These are phyloP conservation scores for Caenorhabditis plicata DNA, from an alignment of 2,888 invertebrate species.

Conservation along the genomic window DNA sequence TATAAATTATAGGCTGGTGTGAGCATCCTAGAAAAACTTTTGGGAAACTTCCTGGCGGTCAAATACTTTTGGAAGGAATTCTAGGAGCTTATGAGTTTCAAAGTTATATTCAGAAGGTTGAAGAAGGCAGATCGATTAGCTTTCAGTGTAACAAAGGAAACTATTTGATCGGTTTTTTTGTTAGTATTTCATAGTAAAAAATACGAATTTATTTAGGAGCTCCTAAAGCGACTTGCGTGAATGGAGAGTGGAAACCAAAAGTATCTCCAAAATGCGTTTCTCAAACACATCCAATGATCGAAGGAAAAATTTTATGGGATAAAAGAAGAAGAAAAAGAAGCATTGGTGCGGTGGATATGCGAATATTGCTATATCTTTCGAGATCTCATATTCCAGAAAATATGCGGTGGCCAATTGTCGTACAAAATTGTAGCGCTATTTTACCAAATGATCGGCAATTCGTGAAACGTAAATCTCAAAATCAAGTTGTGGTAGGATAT, in stretches of 20 bases:
- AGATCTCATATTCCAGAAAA: no score
- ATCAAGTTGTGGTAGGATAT: no score
- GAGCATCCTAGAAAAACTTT: conserved; percentile 60
- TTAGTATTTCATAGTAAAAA: neutral
- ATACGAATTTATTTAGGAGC: conserved; percentile 48
- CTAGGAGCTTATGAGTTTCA: conserved; percentile 68
- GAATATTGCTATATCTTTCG: no score
- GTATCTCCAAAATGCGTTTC: conserved; percentile 60
- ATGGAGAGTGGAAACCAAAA: conserved; percentile 63
- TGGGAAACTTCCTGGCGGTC: conserved; percentile 65
- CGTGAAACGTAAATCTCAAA: no score
- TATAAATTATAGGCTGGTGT: conserved; percentile 63
- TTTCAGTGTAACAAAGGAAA: conserved; percentile 66
- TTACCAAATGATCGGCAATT: no score
- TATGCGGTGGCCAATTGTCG: no score
- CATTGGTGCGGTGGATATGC: no score
- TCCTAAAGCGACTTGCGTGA: conserved; percentile 64
- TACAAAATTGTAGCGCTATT: no score
- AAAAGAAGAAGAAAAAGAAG: conserved; percentile 36
- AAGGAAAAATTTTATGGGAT: conserved; percentile 64
- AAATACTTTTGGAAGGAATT: conserved; percentile 66
- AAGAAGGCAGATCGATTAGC: conserved; percentile 62
- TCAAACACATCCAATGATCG: conserved; percentile 63
- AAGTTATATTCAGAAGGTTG: conserved; percentile 66
- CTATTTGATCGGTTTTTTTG: conserved; percentile 60